Evolutionary conservation across 2,888 invertebrate species (phyloP).

Genomic region (Drosophila testacea): DNA sequence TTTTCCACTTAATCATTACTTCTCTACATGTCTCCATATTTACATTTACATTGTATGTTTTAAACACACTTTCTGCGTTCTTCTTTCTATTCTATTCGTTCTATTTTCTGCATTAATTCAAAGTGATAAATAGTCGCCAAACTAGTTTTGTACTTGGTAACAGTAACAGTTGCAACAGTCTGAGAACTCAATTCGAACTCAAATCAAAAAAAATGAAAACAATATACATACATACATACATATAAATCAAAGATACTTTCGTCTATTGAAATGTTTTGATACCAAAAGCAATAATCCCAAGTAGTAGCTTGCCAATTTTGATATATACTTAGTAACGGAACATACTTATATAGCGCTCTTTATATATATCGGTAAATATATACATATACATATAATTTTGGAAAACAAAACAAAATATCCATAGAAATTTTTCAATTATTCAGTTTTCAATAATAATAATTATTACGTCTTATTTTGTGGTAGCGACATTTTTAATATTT

Average conservation of each 20-base stretch:
- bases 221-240: not conserved
- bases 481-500: conserved; percentile 49
- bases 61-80: conserved; percentile 29
- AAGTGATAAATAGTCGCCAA: conserved; percentile 56
- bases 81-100: conserved; percentile 10
- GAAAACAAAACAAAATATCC: conserved; percentile 16
- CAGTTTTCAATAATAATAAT: conserved; percentile 39
- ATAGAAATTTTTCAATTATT: conserved; percentile 47
- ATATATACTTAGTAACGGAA: conserved; percentile 54
- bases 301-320: conserved; percentile 73
- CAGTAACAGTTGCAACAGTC: conserved; percentile 64
- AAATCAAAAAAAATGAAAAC: conserved; percentile 26
- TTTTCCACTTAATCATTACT: conserved; percentile 7
- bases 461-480: conserved; percentile 52
- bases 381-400: conserved; percentile 67
- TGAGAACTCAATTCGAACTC: conserved; percentile 47
- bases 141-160: conserved; percentile 64
- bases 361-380: conserved; percentile 64
- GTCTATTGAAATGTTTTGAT: conserved; percentile 66
- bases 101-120: conserved; percentile 48
- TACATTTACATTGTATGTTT: conserved; percentile 30
- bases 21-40: conserved; percentile 19
- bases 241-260: conserved; percentile 12
- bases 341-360: conserved; percentile 53
- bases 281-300: conserved; percentile 53